A percentile compares a stretch with the other conserved stretches of the same genome.
Conservation (phyloP, 2,888 invertebrate species). For the Stenodema calcarata region DNA sequence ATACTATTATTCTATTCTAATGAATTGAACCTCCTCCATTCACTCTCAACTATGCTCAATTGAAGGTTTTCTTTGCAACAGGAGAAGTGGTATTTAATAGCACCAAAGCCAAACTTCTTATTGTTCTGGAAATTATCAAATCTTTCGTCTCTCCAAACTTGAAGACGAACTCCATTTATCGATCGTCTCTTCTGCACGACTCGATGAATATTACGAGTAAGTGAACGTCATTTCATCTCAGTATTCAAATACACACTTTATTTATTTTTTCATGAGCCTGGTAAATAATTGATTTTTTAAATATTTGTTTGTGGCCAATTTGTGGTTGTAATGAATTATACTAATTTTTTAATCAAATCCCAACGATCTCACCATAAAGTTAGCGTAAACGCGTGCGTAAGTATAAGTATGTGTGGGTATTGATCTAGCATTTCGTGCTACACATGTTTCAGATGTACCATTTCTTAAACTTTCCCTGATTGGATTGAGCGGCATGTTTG, state of each 20-base stretch:
- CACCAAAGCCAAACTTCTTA: conserved; percentile 70
- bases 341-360: too few species aligned
- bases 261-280: too few species aligned
- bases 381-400: not conserved
- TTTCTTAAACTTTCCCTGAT: conserved; percentile 47
- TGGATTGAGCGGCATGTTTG: conserved; percentile 47
- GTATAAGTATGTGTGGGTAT: not conserved
- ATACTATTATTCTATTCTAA: too few species aligned
- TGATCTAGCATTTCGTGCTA: not conserved
- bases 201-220: conserved; percentile 12
- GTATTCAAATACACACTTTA: too few species aligned
- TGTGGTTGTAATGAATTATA: too few species aligned
- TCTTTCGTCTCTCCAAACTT: conserved; percentile 41
- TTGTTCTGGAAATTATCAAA: conserved; percentile 64
- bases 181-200: conserved; percentile 46
- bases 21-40: too few species aligned
- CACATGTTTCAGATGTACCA: conserved; percentile 42
- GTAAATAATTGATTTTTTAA: too few species aligned
- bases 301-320: too few species aligned
- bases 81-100: conserved; percentile 70
- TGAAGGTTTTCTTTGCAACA: conserved; percentile 57
- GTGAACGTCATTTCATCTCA: not conserved
- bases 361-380: too few species aligned
- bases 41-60: too few species aligned
- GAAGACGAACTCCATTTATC: conserved; percentile 14